These are phyloP conservation scores for Drosophila anceps DNA, from an alignment of 2,888 invertebrate species.

Conservation along the genomic window DNA sequence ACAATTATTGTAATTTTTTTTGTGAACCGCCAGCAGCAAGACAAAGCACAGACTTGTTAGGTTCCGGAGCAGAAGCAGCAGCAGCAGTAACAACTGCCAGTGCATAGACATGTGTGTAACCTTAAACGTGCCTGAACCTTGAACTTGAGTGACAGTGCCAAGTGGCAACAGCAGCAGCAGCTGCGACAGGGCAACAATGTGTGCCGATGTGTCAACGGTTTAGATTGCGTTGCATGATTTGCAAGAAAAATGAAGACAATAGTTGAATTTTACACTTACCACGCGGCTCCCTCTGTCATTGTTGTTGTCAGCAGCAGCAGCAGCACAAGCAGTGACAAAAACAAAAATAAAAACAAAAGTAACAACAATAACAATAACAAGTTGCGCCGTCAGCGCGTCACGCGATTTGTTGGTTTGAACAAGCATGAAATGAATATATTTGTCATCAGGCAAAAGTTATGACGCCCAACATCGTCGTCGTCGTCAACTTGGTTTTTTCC, in stretches of 20 bases:
- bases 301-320: conserved; percentile 23
- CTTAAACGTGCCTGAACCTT: conserved; percentile 65
- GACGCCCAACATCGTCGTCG: conserved; percentile 52
- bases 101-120: conserved; percentile 31
- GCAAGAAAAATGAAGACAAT: conserved; percentile 81
- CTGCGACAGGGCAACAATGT: conserved; percentile 42
- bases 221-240: conserved; percentile 79
- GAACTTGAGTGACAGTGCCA: conserved; percentile 73
- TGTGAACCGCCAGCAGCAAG: conserved; percentile 38
- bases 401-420: conserved; percentile 75
- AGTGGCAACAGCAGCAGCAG: conserved; percentile 55
- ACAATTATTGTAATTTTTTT: conserved; percentile 74
- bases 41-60: conserved; percentile 69
- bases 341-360: conserved; percentile 15
- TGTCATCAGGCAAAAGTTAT: conserved; percentile 74
- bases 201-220: conserved; percentile 75
- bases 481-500: conserved; percentile 47
- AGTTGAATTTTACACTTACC: conserved; percentile 74
- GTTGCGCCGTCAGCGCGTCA: conserved; percentile 68
- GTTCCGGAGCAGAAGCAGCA: no score
- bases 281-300: conserved; percentile 43
- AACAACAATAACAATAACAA: conserved; percentile 38
- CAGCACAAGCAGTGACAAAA: background rate
- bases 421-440: conserved; percentile 79
- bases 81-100: conserved; percentile 27